These are phyloP conservation scores for Okamejei kenojei DNA, from an alignment of 2,797 vertebrate genomes.

Conservation along the genomic window DNA sequence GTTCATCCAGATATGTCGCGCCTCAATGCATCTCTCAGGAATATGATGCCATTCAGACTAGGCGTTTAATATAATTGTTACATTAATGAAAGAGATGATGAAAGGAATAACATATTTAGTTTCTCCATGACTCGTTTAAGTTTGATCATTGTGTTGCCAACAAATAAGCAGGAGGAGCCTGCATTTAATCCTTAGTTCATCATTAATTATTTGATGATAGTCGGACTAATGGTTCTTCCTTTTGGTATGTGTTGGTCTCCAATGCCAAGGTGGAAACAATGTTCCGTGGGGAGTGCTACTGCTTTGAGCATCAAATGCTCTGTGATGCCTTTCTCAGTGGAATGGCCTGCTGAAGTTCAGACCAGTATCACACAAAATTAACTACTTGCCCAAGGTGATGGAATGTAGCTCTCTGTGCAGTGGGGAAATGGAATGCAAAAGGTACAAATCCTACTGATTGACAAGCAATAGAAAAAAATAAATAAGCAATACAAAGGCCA, in stretches of 20 bases:
- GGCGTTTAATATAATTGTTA: conserved; percentile 15
- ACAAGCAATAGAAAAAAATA: neutral
- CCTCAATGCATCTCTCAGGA: conserved; percentile 16
- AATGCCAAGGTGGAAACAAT: neutral
- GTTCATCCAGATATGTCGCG: conserved; percentile 11
- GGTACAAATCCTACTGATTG: neutral
- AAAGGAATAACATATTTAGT: conserved; percentile 5
- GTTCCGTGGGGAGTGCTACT: neutral
- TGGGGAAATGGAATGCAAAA: neutral
- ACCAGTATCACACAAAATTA: neutral
- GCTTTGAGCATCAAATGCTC: neutral
- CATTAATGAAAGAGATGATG: neutral
- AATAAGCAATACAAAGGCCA: neutral
- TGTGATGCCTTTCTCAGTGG: neutral
- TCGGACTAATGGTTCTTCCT: neutral
- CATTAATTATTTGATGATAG: neutral
- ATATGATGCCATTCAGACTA: neutral
- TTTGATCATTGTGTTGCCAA: neutral
- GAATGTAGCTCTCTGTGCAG: neutral
- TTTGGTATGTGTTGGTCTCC: neutral
- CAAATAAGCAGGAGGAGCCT: neutral
- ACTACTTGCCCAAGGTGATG: neutral
- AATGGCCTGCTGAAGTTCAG: neutral
- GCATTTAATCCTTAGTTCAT: neutral
- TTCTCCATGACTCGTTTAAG: neutral